phyloP scores from a whole-genome alignment of 2,888 invertebrate species.

The Diloba caeruleocephala region DNA sequence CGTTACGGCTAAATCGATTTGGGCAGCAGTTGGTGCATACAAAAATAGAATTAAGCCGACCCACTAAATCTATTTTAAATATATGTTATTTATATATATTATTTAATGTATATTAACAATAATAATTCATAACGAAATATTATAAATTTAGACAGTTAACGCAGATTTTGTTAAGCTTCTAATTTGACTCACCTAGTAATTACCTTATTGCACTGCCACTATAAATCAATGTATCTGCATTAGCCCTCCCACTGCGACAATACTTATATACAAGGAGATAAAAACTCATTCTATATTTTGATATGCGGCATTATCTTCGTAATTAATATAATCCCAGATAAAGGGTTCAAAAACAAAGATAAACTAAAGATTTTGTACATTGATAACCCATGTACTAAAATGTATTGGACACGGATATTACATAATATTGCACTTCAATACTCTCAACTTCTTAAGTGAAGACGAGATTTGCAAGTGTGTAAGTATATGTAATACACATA shows the following conservation, averaged over 20 bases:
- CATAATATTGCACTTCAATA: constrained; percentile 23
- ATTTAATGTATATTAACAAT: too few relatives aligned
- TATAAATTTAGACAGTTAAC: too few relatives aligned
- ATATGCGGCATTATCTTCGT: constrained; percentile 38
- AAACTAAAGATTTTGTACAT: constrained; percentile 11
- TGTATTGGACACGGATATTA: not conserved
- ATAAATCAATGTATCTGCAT: constrained; percentile 36
- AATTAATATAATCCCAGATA: constrained; percentile 58
- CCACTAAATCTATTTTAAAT: too few relatives aligned
- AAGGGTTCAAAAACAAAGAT: constrained; percentile 42
- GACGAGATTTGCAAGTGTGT: too few relatives aligned
- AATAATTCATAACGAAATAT: too few relatives aligned
- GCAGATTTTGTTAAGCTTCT: too few relatives aligned
- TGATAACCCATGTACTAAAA: constrained; percentile 6
- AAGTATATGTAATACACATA: too few relatives aligned
- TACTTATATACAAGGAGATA: constrained; percentile 67
- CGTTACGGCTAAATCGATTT: too few relatives aligned
- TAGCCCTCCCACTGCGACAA: constrained; percentile 56
- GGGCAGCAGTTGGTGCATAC: too few relatives aligned
- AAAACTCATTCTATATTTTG: constrained; percentile 51
- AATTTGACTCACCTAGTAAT: constrained; percentile 46
- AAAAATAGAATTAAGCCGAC: too few relatives aligned
- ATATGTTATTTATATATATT: too few relatives aligned
- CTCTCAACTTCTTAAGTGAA: constrained; percentile 1
- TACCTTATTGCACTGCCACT: constrained; percentile 22